phyloP scores from a whole-genome alignment of 2,797 vertebrate genomes.

The Schizothorax lantsangensis region DNA sequence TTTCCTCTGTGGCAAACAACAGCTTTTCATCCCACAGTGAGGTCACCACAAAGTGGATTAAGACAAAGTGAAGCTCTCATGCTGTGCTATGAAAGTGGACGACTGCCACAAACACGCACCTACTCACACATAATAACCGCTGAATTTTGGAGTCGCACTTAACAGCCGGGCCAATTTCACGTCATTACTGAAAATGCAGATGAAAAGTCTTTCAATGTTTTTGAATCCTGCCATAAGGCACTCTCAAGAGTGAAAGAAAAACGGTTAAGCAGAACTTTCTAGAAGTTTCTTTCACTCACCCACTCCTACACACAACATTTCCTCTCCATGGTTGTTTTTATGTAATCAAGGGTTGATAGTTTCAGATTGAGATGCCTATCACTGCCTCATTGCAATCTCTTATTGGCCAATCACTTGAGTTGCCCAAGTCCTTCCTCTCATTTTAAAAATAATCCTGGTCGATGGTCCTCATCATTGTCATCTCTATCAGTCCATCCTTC shows the following conservation, averaged over 20 bases:
- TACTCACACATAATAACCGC: background rate
- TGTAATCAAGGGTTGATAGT: background rate
- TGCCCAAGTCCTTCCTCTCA: background rate
- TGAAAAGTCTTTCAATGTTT: background rate
- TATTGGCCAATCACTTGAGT: constrained; percentile 19
- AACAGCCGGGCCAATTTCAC: constrained; percentile 22
- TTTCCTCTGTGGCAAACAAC: constrained; percentile 39
- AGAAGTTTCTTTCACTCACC: background rate
- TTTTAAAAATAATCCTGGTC: constrained; percentile 9
- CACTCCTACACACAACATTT: background rate
- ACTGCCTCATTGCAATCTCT: background rate
- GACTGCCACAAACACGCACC: background rate
- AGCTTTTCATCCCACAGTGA: constrained; percentile 50
- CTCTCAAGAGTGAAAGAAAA: background rate
- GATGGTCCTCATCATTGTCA: background rate
- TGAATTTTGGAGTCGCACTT: background rate
- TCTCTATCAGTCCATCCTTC: background rate
- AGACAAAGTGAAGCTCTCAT: constrained; percentile 21
- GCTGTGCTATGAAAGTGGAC: constrained; percentile 15
- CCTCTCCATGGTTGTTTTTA: background rate
- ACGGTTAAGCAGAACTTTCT: background rate
- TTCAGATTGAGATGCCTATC: background rate
- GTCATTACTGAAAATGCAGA: constrained; percentile 15
- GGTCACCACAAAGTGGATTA: constrained; percentile 52
- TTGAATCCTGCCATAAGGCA: background rate